Percentiles rank a stretch among this genome's conserved stretches.
phyloP scores from a whole-genome alignment of 92 coral and sea anemone species.

The Siderastrea siderea region DNA sequence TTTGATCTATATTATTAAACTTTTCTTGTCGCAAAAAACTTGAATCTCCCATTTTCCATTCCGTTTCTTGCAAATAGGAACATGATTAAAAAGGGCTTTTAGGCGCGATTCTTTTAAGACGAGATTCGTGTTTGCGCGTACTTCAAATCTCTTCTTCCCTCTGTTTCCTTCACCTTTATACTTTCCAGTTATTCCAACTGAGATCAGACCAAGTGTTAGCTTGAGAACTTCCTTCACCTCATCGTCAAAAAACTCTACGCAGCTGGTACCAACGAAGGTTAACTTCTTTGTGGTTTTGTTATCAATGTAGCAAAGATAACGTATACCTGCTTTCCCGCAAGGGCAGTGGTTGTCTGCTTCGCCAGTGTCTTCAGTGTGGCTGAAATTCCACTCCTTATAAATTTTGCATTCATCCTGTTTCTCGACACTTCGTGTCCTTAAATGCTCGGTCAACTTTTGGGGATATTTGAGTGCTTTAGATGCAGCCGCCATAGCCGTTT shows the following conservation, averaged over 20 bases:
- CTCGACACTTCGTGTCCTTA: slow-evolving; percentile 26
- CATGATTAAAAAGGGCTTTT: slow-evolving; percentile 12
- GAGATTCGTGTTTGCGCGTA: slow-evolving; percentile 51
- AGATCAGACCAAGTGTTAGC: slow-evolving; percentile 21
- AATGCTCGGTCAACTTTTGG: slow-evolving; percentile 28
- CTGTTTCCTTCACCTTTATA: slow-evolving; percentile 39
- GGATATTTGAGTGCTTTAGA: slow-evolving; percentile 24
- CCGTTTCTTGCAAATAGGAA: slow-evolving; percentile 27
- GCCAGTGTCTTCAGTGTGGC: slow-evolving; percentile 25
- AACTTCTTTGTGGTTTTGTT: slow-evolving; percentile 29
- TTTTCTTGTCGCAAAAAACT: background rate
- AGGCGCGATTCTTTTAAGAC: slow-evolving; percentile 24
- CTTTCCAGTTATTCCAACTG: slow-evolving; percentile 24
- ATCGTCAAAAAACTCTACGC: slow-evolving; percentile 57
- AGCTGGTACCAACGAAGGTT: slow-evolving; percentile 49
- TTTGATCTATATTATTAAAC: background rate
- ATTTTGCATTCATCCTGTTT: slow-evolving; percentile 27
- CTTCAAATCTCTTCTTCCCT: slow-evolving; percentile 45
- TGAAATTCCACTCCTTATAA: slow-evolving; percentile 41
- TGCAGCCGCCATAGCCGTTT: slow-evolving; percentile 2
- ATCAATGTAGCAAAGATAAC: slow-evolving; percentile 41
- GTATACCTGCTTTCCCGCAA: slow-evolving; percentile 54
- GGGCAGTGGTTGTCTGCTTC: slow-evolving; percentile 37
- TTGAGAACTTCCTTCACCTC: slow-evolving; percentile 55
- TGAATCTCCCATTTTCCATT: slow-evolving; percentile 59